A percentile compares a stretch with the other conserved stretches of the same genome.
Conservation (phyloP, 35 echinoderm and acorn worm species). For the Nesometra sesokonis region DNA sequence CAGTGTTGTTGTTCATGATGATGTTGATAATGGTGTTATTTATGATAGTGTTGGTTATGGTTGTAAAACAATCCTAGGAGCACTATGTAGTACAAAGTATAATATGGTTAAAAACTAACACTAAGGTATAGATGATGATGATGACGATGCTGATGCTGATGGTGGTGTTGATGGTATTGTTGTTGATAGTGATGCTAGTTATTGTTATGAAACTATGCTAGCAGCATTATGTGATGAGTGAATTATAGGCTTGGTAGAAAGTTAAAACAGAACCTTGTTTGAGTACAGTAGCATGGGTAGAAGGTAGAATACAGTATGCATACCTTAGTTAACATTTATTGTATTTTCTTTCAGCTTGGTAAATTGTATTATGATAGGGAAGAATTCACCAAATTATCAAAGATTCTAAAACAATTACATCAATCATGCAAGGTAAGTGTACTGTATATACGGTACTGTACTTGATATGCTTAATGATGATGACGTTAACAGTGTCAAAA, state of each 20-base stretch:
- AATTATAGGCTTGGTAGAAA: conserved; percentile 97
- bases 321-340: background rate
- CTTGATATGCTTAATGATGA: too few species aligned
- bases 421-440: conserved; percentile 86
- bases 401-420: conserved; percentile 88
- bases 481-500: too few species aligned
- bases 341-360: conserved; percentile 50
- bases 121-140: conserved; percentile 58
- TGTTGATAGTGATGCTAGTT: too few species aligned
- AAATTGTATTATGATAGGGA: conserved; percentile 97
- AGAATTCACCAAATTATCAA: conserved; percentile 93
- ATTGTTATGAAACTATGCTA: conserved; percentile 96
- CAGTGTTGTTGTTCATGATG: too few species aligned
- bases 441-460: too few species aligned
- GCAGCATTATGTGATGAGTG: conserved; percentile 85
- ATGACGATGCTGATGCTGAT: too few species aligned
- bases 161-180: too few species aligned
- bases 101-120: conserved; percentile 89
- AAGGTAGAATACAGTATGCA: too few species aligned
- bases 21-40: too few species aligned
- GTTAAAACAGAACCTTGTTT: too few species aligned
- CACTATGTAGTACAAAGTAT: conserved; percentile 90
- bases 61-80: conserved; percentile 94
- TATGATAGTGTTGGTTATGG: too few species aligned
- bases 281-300: too few species aligned